Conservation (phyloP, 2,797 vertebrate genomes). For the Phrynocephalus guinanensis region DNA sequence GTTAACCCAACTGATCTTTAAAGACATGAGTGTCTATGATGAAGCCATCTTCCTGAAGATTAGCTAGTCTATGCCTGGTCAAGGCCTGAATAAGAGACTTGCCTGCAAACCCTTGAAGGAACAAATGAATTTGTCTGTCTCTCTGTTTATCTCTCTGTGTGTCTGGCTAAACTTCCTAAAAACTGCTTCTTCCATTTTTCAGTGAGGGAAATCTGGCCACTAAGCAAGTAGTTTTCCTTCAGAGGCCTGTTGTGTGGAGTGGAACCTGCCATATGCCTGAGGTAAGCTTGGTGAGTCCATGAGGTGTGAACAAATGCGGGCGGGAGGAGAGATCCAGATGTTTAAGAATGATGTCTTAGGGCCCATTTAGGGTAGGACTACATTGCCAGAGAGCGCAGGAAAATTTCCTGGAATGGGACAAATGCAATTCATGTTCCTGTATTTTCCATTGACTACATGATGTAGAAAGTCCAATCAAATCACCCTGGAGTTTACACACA, state of each 20-base stretch:
- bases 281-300: conserved; percentile 65
- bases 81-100: no score
- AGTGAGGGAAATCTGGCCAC: conserved; percentile 96
- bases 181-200: conserved; percentile 60
- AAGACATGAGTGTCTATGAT: background rate
- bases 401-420: no score
- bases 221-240: conserved; percentile 95
- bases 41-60: no score
- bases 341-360: background rate
- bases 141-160: background rate
- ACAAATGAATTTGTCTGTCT: background rate
- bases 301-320: background rate
- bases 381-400: no score
- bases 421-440: no score
- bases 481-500: no score
- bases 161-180: conserved; percentile 19
- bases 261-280: conserved; percentile 71
- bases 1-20: background rate
- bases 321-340: background rate
- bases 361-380: background rate
- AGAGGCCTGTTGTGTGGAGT: conserved; percentile 84
- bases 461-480: no score
- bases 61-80: no score
- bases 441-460: no score
- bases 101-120: no score